Percentiles rank a stretch among this genome's conserved stretches.
Evolutionary conservation across 1,140 invertebrate species (phyloP).

Genomic region (Brachionus rubens): DNA sequence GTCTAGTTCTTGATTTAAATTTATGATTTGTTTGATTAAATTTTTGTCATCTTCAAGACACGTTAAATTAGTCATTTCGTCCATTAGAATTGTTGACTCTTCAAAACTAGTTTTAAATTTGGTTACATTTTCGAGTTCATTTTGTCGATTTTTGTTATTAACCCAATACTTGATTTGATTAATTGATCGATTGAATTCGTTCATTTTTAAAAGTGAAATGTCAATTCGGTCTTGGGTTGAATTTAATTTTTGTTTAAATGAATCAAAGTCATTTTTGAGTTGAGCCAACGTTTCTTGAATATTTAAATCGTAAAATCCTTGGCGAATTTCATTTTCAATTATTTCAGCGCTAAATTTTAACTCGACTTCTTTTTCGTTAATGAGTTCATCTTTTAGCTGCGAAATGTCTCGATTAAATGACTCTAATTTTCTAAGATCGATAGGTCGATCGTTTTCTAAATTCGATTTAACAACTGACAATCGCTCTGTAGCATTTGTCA

Average conservation of each 20-base stretch:
- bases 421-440: not conserved
- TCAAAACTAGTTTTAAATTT: not conserved
- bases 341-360: not conserved
- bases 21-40: not conserved
- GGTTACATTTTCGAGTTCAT: not conserved
- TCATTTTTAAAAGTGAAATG: not conserved
- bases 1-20: not conserved
- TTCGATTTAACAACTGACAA: not conserved
- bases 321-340: slow-evolving; percentile 12
- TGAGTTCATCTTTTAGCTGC: not conserved
- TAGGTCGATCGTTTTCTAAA: not conserved
- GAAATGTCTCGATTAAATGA: not conserved
- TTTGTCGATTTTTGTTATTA: not conserved
- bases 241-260: not conserved
- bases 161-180: not conserved
- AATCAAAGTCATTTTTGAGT: not conserved
- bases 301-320: slow-evolving; percentile 33
- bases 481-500: not conserved
- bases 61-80: not conserved
- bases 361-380: not conserved
- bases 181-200: not conserved
- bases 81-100: not conserved
- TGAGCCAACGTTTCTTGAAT: not conserved
- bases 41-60: slow-evolving; percentile 10
- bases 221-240: not conserved